Evolutionary conservation across 2,888 invertebrate genomes (phyloP).

Genomic region (Philereme vetulata): DNA sequence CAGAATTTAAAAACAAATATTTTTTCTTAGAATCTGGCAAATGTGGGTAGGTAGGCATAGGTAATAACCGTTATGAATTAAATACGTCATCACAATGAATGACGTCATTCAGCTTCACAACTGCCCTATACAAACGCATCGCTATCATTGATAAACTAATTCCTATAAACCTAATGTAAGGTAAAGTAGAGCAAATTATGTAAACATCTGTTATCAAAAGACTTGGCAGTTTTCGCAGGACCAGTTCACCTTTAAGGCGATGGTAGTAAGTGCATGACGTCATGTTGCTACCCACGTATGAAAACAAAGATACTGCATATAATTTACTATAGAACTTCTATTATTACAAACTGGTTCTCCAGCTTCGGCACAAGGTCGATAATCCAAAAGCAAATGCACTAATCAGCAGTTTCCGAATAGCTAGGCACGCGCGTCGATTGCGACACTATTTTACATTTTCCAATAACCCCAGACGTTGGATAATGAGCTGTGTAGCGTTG

Average conservation of each 20-base stretch:
- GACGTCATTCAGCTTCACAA: background rate
- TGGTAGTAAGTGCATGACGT: conserved; percentile 5
- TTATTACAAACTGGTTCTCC: conserved; percentile 5
- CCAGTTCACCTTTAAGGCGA: background rate
- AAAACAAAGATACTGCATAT: conserved; percentile 46
- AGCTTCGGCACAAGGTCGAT: conserved; percentile 43
- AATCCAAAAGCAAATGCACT: conserved; percentile 37
- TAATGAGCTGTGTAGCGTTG: conserved; percentile 33
- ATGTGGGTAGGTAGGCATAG: too few relatives aligned
- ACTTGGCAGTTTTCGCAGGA: conserved; percentile 26
- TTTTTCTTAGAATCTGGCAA: background rate
- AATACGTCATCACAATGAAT: background rate
- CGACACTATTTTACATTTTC: conserved; percentile 65
- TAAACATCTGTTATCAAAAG: conserved; percentile 43
- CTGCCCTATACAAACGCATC: background rate
- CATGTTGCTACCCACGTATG: conserved; percentile 56
- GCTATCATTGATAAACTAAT: conserved; percentile 15
- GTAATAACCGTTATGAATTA: too few relatives aligned
- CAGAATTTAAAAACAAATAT: too few relatives aligned
- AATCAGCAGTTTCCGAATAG: conserved; percentile 28
- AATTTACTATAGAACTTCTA: conserved; percentile 24
- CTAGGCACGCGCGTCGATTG: conserved; percentile 72
- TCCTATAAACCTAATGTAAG: conserved; percentile 12
- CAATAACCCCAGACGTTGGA: conserved; percentile 45
- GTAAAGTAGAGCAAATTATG: conserved; percentile 43